Conservation (phyloP, 2,797 vertebrate genomes). For the Erithacus rubecula region DNA sequence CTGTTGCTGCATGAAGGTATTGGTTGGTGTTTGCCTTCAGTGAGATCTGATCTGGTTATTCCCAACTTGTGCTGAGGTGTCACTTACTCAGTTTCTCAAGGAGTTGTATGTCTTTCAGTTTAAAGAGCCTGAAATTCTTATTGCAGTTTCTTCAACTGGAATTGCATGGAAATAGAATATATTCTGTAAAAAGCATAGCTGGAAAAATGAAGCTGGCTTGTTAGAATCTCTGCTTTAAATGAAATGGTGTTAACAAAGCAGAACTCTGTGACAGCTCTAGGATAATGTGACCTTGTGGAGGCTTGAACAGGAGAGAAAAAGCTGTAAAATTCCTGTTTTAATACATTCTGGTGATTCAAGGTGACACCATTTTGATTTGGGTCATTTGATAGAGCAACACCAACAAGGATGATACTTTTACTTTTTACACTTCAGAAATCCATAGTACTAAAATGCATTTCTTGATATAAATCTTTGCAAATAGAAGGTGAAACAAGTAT, state of each 20-base stretch:
- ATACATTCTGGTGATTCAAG: background rate
- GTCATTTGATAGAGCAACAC: background rate
- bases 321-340: background rate
- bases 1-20: too few species aligned
- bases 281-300: conserved; percentile 25
- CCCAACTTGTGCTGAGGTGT: background rate
- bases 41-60: background rate
- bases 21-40: background rate
- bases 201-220: background rate
- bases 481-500: background rate
- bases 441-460: background rate
- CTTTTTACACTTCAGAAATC: background rate
- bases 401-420: fast-evolving
- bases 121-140: background rate
- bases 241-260: background rate
- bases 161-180: background rate
- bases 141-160: background rate
- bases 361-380: background rate
- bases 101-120: background rate
- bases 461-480: background rate
- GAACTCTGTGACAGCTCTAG: conserved; percentile 9
- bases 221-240: background rate
- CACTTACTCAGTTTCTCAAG: background rate
- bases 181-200: background rate
- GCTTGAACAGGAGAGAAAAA: background rate